phyloP scores from a whole-genome alignment of 2,113 vertebrate species.

The Mola mola region DNA sequence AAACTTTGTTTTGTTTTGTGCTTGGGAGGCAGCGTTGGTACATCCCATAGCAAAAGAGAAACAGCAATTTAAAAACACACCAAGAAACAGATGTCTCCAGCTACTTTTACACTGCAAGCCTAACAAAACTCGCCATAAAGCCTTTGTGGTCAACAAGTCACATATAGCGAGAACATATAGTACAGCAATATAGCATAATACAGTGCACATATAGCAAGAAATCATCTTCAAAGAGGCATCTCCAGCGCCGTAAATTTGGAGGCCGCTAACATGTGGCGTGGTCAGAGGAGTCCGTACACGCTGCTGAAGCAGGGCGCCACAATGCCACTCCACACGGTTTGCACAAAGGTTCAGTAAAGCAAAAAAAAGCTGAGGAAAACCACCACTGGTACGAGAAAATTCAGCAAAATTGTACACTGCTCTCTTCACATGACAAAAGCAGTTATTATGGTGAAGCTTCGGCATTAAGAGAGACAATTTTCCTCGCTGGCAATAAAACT shows the following conservation, averaged over 20 bases:
- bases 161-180: constrained; percentile 15
- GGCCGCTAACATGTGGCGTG: constrained; percentile 18
- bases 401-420: background rate
- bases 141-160: constrained; percentile 31
- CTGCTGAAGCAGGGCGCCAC: constrained; percentile 4
- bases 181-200: too few relatives aligned
- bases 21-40: background rate
- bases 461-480: too few relatives aligned
- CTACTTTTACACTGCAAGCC: constrained; percentile 29
- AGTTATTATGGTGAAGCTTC: background rate
- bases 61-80: constrained; percentile 26
- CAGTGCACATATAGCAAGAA: too few relatives aligned
- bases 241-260: too few relatives aligned
- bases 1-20: too few relatives aligned
- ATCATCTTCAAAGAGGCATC: too few relatives aligned
- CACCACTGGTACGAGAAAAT: background rate
- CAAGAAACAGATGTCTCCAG: constrained; percentile 32
- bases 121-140: constrained; percentile 28
- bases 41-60: constrained; percentile 5
- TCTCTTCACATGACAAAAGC: background rate
- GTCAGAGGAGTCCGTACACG: background rate
- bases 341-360: background rate
- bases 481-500: background rate
- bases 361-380: background rate
- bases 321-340: background rate